Evolutionary conservation across 2,113 vertebrate species (phyloP).

Genomic region (Brachypodius melanocephalos): DNA sequence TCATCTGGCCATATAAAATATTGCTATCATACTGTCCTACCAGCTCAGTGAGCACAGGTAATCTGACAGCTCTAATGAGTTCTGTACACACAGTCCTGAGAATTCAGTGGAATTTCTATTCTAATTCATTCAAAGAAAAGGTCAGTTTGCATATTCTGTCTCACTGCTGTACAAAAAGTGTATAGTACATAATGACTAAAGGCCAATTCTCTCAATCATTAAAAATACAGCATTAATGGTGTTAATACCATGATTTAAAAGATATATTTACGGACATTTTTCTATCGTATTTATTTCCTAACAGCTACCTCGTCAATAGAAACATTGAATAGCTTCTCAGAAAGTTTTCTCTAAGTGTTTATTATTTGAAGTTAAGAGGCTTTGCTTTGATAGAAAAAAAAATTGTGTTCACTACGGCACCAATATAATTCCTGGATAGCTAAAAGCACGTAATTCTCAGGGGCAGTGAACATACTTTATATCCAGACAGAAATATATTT

Average conservation of each 20-base stretch:
- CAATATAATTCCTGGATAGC: background rate
- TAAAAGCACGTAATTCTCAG: background rate
- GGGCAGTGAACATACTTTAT: background rate
- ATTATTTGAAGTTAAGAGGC: background rate
- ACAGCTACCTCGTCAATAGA: background rate
- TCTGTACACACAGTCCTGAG: background rate
- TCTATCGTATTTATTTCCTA: background rate
- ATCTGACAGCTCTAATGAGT: constrained; percentile 27
- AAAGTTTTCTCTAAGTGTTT: background rate
- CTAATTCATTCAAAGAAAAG: constrained; percentile 17
- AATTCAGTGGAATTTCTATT: background rate
- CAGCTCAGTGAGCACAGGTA: background rate
- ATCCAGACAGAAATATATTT: background rate
- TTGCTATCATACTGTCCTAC: background rate
- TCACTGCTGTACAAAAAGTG: background rate
- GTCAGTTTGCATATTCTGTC: constrained; percentile 25
- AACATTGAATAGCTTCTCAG: background rate
- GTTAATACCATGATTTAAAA: background rate
- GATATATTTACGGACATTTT: background rate
- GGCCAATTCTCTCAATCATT: background rate
- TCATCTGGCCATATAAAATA: background rate
- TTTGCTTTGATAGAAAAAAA: background rate
- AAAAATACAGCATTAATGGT: background rate
- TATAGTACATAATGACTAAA: background rate
- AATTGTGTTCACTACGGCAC: background rate